Evolutionary conservation across 2,113 vertebrate genomes (phyloP).

Genomic region (Uria lomvia): DNA sequence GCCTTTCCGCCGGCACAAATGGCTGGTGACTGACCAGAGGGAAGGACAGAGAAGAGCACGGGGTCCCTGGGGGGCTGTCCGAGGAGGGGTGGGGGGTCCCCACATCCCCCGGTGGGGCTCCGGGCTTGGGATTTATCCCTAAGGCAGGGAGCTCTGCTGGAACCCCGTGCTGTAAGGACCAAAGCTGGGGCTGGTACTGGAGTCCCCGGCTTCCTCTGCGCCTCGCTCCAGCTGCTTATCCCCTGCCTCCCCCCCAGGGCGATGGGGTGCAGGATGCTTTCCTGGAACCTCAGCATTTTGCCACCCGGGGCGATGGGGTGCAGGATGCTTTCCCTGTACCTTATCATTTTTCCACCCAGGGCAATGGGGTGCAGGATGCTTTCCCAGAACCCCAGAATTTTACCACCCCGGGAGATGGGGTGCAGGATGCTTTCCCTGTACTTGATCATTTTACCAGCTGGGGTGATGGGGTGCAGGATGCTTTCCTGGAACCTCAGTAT

Average conservation of each 20-base stretch:
- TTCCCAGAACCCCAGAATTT: no score
- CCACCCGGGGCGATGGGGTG: no score
- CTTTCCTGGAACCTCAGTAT: fast-evolving
- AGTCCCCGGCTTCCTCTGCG: not conserved
- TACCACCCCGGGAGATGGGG: not conserved
- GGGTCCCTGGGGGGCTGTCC: not conserved
- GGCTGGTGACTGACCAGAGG: fast-evolving
- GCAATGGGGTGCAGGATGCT: not conserved
- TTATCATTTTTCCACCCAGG: not conserved
- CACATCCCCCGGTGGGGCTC: fast-evolving
- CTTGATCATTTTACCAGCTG: fast-evolving
- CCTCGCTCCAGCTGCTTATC: not conserved
- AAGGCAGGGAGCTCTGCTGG: not conserved
- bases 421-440: no score
- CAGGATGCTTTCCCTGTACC: no score
- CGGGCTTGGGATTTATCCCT: not conserved
- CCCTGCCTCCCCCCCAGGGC: not conserved
- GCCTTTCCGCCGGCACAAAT: no score
- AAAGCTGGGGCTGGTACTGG: not conserved
- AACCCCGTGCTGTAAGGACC: not conserved
- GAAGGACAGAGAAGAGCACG: fast-evolving
- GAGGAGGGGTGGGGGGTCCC: not conserved
- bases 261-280: not conserved
- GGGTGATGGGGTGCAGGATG: not conserved
- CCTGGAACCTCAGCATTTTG: fast-evolving